Percentiles rank a stretch among this genome's conserved stretches.
Evolutionary conservation across 1,140 invertebrate species (phyloP).

Genomic region (Helicorthomorpha holstii): DNA sequence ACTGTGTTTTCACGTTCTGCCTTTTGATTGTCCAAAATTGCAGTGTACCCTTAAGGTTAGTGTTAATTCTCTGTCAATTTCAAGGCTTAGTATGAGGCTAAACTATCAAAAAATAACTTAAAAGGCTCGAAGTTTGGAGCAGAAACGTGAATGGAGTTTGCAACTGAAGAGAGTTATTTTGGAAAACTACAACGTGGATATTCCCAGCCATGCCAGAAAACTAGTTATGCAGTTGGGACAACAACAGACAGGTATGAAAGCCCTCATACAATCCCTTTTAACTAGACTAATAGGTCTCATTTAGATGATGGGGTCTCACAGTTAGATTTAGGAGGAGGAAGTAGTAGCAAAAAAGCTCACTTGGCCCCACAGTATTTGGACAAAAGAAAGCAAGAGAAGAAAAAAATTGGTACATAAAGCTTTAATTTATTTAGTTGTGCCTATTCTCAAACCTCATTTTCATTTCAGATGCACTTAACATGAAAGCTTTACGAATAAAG

Average conservation of each 20-base stretch:
- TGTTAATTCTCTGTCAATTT: constrained; percentile 9
- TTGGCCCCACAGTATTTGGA: constrained; percentile 83
- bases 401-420: constrained; percentile 25
- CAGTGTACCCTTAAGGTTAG: constrained; percentile 77
- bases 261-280: not conserved
- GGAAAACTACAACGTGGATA: constrained; percentile 83
- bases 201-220: constrained; percentile 81
- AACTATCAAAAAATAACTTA: not conserved
- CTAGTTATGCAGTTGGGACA: constrained; percentile 82
- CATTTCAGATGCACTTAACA: too few species aligned
- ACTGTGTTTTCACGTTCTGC: constrained; percentile 86
- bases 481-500: too few species aligned
- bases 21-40: constrained; percentile 76
- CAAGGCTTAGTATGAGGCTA: too few species aligned
- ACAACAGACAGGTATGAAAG: constrained; percentile 44
- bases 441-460: too few species aligned
- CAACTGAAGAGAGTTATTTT: constrained; percentile 81
- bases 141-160: constrained; percentile 84
- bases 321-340: constrained; percentile 9
- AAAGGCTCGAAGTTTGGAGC: constrained; percentile 66
- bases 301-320: too few species aligned
- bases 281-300: not conserved
- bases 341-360: constrained; percentile 34
- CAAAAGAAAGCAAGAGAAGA: constrained; percentile 48
- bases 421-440: not conserved